Percentiles rank a stretch among this genome's conserved stretches.
phyloP scores from a whole-genome alignment of 2,113 vertebrate species.

The Oryzias curvinotus region DNA sequence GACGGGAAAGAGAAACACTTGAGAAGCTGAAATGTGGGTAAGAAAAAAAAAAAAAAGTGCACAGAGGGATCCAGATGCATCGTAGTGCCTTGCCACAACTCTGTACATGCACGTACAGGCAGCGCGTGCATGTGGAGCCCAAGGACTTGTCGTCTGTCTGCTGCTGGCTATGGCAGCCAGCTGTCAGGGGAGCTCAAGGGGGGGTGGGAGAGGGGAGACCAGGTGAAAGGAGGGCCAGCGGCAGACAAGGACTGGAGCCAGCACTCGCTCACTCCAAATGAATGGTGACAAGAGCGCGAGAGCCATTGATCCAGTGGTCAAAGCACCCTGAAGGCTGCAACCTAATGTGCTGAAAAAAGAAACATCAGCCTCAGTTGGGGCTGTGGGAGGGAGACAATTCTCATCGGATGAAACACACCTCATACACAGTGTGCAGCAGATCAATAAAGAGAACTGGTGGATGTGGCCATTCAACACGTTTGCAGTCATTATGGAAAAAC shows the following conservation, averaged over 20 bases:
- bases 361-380: constrained; percentile 71
- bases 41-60: constrained; percentile 39
- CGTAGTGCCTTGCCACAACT: constrained; percentile 30
- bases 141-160: constrained; percentile 75
- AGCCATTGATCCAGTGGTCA: constrained; percentile 79
- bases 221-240: constrained; percentile 75
- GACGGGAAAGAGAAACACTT: constrained; percentile 37
- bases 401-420: constrained; percentile 67
- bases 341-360: constrained; percentile 78
- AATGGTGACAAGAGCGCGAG: constrained; percentile 78
- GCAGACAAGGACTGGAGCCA: constrained; percentile 73
- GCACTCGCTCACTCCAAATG: constrained; percentile 74
- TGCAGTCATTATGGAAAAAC: constrained; percentile 28
- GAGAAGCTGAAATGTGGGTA: constrained; percentile 24
- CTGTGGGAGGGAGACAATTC: constrained; percentile 56
- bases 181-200: constrained; percentile 75
- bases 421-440: constrained; percentile 46
- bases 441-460: constrained; percentile 57
- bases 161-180: constrained; percentile 74
- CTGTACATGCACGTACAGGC: constrained; percentile 47
- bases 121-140: constrained; percentile 52
- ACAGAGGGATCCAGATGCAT: constrained; percentile 58
- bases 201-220: constrained; percentile 66
- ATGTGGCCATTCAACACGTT: constrained; percentile 43
- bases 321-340: constrained; percentile 75